Base-by-base conservation (phyloP, 2,888 invertebrate genomes). In the Acleris laterana region DNA sequence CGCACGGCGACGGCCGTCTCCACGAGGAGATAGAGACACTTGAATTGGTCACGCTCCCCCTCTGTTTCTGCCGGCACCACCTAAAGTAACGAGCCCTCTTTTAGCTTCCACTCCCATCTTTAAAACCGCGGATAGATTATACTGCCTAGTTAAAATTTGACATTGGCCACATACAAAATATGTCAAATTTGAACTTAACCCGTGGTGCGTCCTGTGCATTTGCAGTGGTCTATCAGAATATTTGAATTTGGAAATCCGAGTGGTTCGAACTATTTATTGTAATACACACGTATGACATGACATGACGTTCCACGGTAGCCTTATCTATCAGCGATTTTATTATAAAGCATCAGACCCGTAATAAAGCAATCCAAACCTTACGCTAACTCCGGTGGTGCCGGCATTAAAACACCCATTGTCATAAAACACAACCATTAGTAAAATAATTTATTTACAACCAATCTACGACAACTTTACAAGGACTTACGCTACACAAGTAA, bases 1-100 rank as follows among this genome's bases (percentile, higher is more conserved):
- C 89, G 83, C 44, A 90, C 90, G 6, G 89, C 89, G 22, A 90
- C 86, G 0, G 90, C 90, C 1, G 90, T 88, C 76, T 90, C 89
- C 72, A 89, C 88, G 20, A 90, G 80, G 28, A 90, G 82, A 63
- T 90, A 86, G 42, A 90, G 76, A 68, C 88, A 87, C 77, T 85
- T 88, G 83, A 90, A 90, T 76, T 88, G 77, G 68, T 90, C 89
- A 46, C 74, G 75, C 52, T 87, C 87, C 9, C 73, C 69, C 60
- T 76, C 77, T 50, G 69, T 68, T 56, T 69, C 71, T 25, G 72
- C 72, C 75, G 85, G 78, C 87, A 87, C 81, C 87, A 87, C 84
- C 90, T 90, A 87, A 77, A 86, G 84, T 81, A 76, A 70, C 61
- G 62, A 71, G 58, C 68, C 69, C 68, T 69, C 62, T 68, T 68